Evolutionary conservation across 2,113 vertebrate species (phyloP).

Genomic region (Poecile atricapillus): DNA sequence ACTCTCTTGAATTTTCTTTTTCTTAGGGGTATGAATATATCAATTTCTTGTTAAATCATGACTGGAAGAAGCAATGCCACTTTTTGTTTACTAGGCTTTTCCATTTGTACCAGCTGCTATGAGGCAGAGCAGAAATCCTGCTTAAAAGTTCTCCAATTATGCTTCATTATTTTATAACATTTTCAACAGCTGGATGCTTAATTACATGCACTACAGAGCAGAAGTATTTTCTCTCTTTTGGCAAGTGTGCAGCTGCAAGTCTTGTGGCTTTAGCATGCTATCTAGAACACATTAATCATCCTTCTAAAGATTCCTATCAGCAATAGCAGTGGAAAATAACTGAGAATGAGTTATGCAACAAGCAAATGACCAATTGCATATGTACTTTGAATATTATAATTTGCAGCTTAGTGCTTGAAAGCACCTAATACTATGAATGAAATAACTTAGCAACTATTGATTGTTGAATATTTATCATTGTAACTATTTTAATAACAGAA

Average conservation of each 20-base stretch:
- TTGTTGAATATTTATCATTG: background rate
- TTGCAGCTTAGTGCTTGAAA: background rate
- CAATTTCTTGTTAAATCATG: conserved; percentile 4
- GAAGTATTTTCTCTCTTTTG: conserved; percentile 38
- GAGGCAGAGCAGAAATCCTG: conserved; percentile 23
- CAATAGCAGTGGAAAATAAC: background rate
- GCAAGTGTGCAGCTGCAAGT: conserved; percentile 51
- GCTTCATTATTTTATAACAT: conserved; percentile 48
- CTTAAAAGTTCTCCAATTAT: conserved; percentile 46
- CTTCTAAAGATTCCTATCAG: background rate
- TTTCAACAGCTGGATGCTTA: conserved; percentile 63
- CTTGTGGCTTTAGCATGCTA: conserved; percentile 15
- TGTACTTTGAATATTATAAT: background rate
- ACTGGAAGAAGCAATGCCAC: background rate
- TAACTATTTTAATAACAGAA: background rate
- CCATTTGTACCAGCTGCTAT: conserved; percentile 31
- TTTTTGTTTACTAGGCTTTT: conserved; percentile 32
- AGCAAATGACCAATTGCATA: background rate
- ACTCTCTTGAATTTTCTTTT: background rate
- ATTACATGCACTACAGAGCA: conserved; percentile 40
- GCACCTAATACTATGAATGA: background rate
- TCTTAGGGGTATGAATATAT: conserved; percentile 2
- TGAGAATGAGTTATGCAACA: background rate
- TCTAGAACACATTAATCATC: conserved; percentile 38
- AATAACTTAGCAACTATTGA: background rate